phyloP scores from a whole-genome alignment of 2,888 invertebrate genomes.

The Rhodophaea formosa region DNA sequence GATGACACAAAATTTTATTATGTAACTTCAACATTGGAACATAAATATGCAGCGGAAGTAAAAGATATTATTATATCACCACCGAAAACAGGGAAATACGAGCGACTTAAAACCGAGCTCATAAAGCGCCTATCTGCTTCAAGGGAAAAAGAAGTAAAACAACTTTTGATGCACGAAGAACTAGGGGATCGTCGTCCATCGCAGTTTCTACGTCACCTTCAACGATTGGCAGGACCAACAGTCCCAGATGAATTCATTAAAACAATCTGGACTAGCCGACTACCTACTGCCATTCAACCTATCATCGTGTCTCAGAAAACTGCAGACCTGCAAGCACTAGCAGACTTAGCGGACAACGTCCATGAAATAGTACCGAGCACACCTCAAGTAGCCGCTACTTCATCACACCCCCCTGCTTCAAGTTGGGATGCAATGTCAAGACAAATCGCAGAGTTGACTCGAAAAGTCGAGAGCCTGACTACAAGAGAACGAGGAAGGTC shows the following conservation, averaged over 20 bases:
- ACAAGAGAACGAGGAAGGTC: background rate
- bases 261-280: constrained; percentile 25
- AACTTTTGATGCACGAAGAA: constrained; percentile 21
- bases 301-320: constrained; percentile 24
- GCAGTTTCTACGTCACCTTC: no score
- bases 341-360: constrained; percentile 27
- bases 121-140: constrained; percentile 27
- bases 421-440: background rate
- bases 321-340: constrained; percentile 18
- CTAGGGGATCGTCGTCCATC: no score
- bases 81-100: constrained; percentile 17
- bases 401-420: background rate
- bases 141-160: constrained; percentile 25
- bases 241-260: constrained; percentile 27
- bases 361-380: constrained; percentile 22
- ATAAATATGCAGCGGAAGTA: constrained; percentile 1
- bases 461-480: background rate
- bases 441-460: constrained; percentile 6
- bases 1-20: constrained; percentile 21
- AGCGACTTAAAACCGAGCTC: constrained; percentile 26
- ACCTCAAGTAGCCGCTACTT: constrained; percentile 17
- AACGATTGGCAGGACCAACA: no score
- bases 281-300: constrained; percentile 24
- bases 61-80: constrained; percentile 19
- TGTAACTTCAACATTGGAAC: background rate